phyloP scores from a whole-genome alignment of 2,888 invertebrate species.

The Therioaphis trifolii region DNA sequence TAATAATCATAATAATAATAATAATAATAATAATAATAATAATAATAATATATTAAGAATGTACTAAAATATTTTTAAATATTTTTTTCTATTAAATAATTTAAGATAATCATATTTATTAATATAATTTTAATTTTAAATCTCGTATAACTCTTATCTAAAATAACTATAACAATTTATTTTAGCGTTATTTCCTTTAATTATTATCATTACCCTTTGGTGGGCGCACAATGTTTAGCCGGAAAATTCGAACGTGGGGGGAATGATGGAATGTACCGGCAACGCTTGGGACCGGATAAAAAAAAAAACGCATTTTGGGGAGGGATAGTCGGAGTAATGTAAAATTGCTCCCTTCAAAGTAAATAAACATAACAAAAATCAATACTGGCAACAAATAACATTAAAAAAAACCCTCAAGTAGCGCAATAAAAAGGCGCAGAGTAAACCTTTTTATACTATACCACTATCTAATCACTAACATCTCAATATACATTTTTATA shows the following conservation, averaged over 20 bases:
- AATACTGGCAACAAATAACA: conserved; percentile 63
- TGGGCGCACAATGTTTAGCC: conserved; percentile 63
- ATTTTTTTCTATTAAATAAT: conserved; percentile 62
- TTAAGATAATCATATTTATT: conserved; percentile 57
- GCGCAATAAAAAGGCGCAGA: conserved; percentile 58
- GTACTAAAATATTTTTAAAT: conserved; percentile 61
- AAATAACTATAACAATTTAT: conserved; percentile 62
- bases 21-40: no score
- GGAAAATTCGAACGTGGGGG: conserved; percentile 60
- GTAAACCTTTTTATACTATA: conserved; percentile 57
- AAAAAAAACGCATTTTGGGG: conserved; percentile 31
- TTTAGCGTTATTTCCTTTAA: conserved; percentile 61
- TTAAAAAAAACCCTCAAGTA: conserved; percentile 61
- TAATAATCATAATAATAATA: no score
- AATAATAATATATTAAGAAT: conserved; percentile 58
- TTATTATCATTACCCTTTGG: conserved; percentile 62
- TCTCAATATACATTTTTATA: conserved; percentile 58
- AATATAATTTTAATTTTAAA: conserved; percentile 62
- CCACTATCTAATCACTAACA: conserved; percentile 58
- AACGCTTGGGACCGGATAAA: conserved; percentile 55
- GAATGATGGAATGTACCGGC: conserved; percentile 61
- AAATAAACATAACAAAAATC: conserved; percentile 61
- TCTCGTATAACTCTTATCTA: conserved; percentile 62
- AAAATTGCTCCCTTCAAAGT: conserved; percentile 60
- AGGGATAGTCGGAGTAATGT: conserved; percentile 25